Base-by-base conservation (phyloP, 1,140 invertebrate genomes). In the Acyrthosiphon pisum region DNA sequence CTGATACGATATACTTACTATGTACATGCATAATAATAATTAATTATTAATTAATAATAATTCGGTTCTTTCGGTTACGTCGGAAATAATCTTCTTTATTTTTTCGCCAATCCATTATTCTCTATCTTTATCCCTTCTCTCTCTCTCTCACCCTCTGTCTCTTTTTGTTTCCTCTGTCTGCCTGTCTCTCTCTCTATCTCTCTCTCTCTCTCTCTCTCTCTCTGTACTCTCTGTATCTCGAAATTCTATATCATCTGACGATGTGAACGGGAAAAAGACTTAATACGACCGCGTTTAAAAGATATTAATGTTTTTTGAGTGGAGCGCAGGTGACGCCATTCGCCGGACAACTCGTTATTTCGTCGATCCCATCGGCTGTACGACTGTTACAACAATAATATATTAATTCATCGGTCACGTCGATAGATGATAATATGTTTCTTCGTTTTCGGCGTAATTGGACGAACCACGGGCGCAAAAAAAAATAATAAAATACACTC, bases 51-150 rank as follows among this genome's bases (percentile, higher is more conserved):
- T n/a, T n/a, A n/a, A n/a, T n/a, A n/a, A n/a, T n/a, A n/a, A n/a
- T n/a, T n/a, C 53, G 90, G 90, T 91, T 91, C 41, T 91, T 91
- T 91, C 90, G 90, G 44, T 81, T 76, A 91, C 60, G 90, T 91
- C 90, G 90, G 60, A 76, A 91, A 76, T 68, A 68, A 68, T 90
- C 53, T 90, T 90, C 37, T 46, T 91, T 76, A 76, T 91, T 30
- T 91, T 35, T 30, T 90, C 50, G 89, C 23, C 41, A 37, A 37
- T 83, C 18, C 35, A 83, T 83, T 46, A 14, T 46, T 76, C 60
- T n/a, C 14, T 53, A 48, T 46, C 30, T n/a, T 22, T 35, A 20
- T 48, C 87, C 20, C 30, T 14, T 9, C 26, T 22, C 41, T 30
- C 44, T 86, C 26, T 11, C 3, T 86, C 8, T 30, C 22, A 30